These are phyloP conservation scores for Eilema depressum DNA, from an alignment of 2,888 invertebrate genomes.

Conservation along the genomic window DNA sequence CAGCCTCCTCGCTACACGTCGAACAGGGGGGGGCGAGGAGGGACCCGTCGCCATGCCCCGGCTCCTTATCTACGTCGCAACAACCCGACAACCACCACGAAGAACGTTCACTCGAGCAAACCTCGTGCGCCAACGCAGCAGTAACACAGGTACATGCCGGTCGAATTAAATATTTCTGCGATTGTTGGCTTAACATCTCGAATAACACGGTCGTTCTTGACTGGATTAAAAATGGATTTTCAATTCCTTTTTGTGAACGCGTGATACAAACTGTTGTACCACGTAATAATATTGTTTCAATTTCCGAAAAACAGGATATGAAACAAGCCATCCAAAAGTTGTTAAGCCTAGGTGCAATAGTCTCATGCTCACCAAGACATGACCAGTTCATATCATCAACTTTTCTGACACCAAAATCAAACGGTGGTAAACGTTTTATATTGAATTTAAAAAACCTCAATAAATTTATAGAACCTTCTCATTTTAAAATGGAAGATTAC, in stretches of 20 bases:
- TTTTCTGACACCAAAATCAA: constrained; percentile 41
- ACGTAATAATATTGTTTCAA: neutral
- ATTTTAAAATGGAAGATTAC: constrained; percentile 51
- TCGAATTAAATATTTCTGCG: constrained; percentile 11
- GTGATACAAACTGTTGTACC: constrained; percentile 10
- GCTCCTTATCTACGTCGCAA: neutral
- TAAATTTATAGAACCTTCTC: constrained; percentile 34
- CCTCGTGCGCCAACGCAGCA: constrained; percentile 15
- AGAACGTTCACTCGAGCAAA: neutral
- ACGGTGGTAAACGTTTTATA: constrained; percentile 39
- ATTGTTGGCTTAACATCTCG: constrained; percentile 14
- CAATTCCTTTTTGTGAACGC: constrained; percentile 7
- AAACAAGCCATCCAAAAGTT: constrained; percentile 33
- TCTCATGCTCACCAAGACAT: constrained; percentile 19
- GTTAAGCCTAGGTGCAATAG: constrained; percentile 38
- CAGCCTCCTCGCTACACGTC: constrained; percentile 38
- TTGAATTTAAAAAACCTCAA: too few relatives aligned
- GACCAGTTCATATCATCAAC: constrained; percentile 39
- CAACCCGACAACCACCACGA: neutral
- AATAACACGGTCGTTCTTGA: constrained; percentile 7
- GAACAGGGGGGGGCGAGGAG: constrained; percentile 36
- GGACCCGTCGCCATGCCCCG: constrained; percentile 3
- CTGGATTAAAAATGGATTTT: constrained; percentile 17
- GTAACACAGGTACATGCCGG: constrained; percentile 23
- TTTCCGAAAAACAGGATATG: constrained; percentile 23